phyloP scores from a whole-genome alignment of 2,113 vertebrate genomes.

The Ictalurus furcatus region DNA sequence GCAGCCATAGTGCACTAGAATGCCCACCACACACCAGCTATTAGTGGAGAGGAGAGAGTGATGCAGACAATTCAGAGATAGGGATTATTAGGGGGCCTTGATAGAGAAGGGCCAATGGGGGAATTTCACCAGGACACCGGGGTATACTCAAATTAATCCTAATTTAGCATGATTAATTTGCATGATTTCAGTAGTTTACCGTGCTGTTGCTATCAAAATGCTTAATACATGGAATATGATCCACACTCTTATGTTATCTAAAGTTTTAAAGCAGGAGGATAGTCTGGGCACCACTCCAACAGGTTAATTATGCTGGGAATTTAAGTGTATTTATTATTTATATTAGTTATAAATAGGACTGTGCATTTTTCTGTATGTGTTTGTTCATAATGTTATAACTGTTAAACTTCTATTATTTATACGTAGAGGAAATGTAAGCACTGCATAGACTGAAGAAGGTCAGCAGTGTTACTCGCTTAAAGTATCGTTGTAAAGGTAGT shows the following conservation, averaged over 20 bases:
- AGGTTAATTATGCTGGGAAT: slow-evolving; percentile 10
- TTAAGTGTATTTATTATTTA: slow-evolving; percentile 19
- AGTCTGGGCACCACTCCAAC: not conserved
- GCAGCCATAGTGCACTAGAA: too few relatives aligned
- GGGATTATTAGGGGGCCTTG: too few relatives aligned
- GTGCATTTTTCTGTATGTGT: not conserved
- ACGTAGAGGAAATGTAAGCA: not conserved
- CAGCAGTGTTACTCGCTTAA: not conserved
- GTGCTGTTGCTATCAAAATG: not conserved
- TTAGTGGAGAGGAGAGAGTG: too few relatives aligned
- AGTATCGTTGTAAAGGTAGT: not conserved
- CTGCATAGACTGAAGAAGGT: not conserved
- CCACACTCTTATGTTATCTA: not conserved
- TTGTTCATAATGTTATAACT: not conserved
- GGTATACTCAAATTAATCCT: too few relatives aligned
- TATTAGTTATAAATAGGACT: slow-evolving; percentile 1
- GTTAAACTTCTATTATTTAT: not conserved
- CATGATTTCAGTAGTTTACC: not conserved
- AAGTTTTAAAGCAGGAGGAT: not conserved
- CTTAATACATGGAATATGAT: not conserved
- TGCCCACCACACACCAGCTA: too few relatives aligned
- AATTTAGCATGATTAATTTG: not conserved
- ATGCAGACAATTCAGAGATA: too few relatives aligned
- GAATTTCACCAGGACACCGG: too few relatives aligned
- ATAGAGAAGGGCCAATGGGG: too few relatives aligned